phyloP scores from a whole-genome alignment of 2,113 vertebrate species.

The Varanus salvator region DNA sequence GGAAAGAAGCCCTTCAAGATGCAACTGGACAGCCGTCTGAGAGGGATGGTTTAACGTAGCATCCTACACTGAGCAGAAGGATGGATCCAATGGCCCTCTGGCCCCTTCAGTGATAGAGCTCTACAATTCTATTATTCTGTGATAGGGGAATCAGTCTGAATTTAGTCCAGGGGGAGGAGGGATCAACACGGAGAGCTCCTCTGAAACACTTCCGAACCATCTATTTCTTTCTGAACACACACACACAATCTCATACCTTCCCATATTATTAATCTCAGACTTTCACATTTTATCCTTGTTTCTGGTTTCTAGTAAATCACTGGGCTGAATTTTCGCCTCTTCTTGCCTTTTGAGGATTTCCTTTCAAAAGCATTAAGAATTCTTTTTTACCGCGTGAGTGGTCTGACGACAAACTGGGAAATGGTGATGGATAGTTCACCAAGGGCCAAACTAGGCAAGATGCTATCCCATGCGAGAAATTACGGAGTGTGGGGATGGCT shows the following conservation, averaged over 20 bases:
- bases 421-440: background rate
- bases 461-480: background rate
- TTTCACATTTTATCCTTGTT: background rate
- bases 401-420: background rate
- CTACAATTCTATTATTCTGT: too few relatives aligned
- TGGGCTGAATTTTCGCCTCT: background rate
- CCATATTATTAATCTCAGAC: background rate
- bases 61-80: too few relatives aligned
- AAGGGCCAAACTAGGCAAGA: background rate
- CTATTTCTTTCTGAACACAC: background rate
- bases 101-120: too few relatives aligned
- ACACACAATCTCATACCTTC: background rate
- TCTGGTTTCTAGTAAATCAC: background rate
- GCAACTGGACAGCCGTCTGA: too few relatives aligned
- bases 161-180: conserved; percentile 16
- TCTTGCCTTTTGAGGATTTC: background rate
- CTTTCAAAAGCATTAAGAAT: background rate
- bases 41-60: too few relatives aligned
- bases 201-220: background rate
- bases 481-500: background rate
- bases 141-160: conserved; percentile 10
- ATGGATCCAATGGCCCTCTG: too few relatives aligned
- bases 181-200: background rate
- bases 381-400: background rate
- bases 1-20: background rate